Conservation (phyloP, 2,888 invertebrate genomes). For the Geophilus truncorum region DNA sequence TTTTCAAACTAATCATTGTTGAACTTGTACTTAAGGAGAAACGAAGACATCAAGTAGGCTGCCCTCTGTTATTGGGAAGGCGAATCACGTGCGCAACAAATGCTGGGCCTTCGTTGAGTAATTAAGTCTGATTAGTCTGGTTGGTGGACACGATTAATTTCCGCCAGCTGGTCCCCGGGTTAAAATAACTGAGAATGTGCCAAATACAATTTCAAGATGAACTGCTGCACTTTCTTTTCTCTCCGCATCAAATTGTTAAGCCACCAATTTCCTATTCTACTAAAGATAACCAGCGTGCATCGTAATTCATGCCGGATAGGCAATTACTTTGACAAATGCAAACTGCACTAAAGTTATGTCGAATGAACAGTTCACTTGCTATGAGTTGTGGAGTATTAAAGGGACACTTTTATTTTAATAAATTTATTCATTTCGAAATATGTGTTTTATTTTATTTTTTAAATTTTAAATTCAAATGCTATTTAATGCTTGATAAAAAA, state of each 20-base stretch:
- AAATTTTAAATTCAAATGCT: no score
- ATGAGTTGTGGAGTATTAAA: no score
- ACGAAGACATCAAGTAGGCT: not conserved
- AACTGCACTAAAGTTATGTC: no score
- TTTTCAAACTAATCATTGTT: constrained; percentile 5
- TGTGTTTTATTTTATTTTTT: no score
- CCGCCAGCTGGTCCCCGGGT: not conserved
- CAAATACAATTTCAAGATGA: constrained; percentile 5
- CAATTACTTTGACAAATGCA: no score
- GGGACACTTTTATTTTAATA: no score
- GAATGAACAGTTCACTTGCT: no score
- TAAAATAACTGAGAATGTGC: not conserved
- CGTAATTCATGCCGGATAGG: no score
- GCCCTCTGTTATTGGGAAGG: not conserved
- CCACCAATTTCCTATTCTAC: not conserved
- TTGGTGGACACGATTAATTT: constrained; percentile 10
- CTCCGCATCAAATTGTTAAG: not conserved
- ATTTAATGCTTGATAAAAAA: no score
- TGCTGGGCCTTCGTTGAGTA: not conserved
- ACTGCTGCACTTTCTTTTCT: not conserved
- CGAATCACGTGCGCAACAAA: constrained; percentile 2
- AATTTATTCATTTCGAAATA: no score
- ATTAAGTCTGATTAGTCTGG: not conserved
- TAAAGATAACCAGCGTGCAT: not conserved
- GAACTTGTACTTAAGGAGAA: not conserved